These are phyloP conservation scores for Manis crassicaudata DNA, from an alignment of 2,797 vertebrate genomes.

Conservation along the genomic window DNA sequence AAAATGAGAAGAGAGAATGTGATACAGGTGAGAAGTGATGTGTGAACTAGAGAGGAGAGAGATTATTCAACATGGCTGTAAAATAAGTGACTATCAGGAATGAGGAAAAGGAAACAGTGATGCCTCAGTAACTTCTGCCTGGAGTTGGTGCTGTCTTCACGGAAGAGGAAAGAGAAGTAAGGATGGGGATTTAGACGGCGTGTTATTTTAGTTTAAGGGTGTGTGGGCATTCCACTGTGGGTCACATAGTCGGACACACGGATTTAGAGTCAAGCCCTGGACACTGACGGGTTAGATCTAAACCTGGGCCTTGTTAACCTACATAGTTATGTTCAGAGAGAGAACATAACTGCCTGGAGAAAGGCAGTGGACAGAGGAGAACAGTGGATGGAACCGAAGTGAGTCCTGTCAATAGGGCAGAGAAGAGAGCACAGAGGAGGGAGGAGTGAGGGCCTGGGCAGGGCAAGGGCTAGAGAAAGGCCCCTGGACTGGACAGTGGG, in stretches of 20 bases:
- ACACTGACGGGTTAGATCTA: neutral
- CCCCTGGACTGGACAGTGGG: neutral
- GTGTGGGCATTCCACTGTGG: neutral
- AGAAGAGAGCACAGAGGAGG: fast-evolving
- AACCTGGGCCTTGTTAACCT: neutral
- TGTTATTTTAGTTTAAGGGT: neutral
- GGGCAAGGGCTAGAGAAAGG: neutral
- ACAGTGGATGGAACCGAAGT: neutral
- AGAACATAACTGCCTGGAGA: neutral
- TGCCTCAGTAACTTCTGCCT: neutral
- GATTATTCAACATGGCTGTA: neutral
- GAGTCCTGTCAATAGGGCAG: neutral
- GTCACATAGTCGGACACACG: neutral
- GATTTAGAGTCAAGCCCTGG: neutral
- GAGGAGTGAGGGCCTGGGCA: neutral
- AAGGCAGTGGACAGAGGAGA: neutral
- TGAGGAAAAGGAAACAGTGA: neutral
- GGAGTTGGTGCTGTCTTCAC: neutral
- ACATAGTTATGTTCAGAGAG: neutral
- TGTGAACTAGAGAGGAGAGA: neutral
- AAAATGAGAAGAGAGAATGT: neutral
- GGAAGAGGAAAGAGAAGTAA: neutral
- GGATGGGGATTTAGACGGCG: neutral
- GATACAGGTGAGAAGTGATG: too few relatives aligned
- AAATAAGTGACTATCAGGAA: neutral